Percentiles rank a stretch among this genome's conserved stretches.
phyloP scores from a whole-genome alignment of 2,888 invertebrate species.

The Steinernema hermaphroditum region DNA sequence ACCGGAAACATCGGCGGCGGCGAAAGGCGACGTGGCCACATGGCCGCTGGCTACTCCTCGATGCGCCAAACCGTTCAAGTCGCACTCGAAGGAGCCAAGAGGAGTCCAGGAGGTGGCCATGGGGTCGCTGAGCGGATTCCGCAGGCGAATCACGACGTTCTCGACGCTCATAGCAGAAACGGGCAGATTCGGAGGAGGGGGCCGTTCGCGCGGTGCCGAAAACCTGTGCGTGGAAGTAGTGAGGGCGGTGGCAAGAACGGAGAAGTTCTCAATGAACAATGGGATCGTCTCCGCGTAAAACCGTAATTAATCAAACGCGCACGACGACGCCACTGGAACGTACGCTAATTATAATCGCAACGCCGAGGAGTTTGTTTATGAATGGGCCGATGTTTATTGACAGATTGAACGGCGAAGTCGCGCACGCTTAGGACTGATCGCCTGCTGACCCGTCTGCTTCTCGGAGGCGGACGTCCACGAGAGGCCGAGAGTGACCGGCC shows the following conservation, averaged over 20 bases:
- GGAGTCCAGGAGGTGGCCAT: conserved; percentile 14
- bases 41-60: conserved; percentile 7
- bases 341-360: conserved; percentile 28
- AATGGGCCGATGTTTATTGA: conserved; percentile 12
- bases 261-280: background rate
- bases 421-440: too few species aligned
- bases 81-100: background rate
- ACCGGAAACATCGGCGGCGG: conserved; percentile 18
- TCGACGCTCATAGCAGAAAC: conserved; percentile 8
- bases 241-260: background rate
- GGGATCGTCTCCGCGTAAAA: background rate
- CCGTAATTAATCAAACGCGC: conserved; percentile 22
- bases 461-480: too few species aligned
- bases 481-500: conserved; percentile 12
- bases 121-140: conserved; percentile 7
- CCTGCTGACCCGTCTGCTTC: too few species aligned
- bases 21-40: background rate
- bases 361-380: conserved; percentile 16
- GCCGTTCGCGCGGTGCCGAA: conserved; percentile 4
- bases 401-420: background rate
- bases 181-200: background rate
- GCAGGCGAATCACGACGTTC: conserved; percentile 11
- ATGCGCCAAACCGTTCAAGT: conserved; percentile 7
- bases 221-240: background rate
- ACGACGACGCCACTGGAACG: conserved; percentile 18